Evolutionary conservation across 2,113 vertebrate genomes (phyloP).

Genomic region (Alosa alosa): DNA sequence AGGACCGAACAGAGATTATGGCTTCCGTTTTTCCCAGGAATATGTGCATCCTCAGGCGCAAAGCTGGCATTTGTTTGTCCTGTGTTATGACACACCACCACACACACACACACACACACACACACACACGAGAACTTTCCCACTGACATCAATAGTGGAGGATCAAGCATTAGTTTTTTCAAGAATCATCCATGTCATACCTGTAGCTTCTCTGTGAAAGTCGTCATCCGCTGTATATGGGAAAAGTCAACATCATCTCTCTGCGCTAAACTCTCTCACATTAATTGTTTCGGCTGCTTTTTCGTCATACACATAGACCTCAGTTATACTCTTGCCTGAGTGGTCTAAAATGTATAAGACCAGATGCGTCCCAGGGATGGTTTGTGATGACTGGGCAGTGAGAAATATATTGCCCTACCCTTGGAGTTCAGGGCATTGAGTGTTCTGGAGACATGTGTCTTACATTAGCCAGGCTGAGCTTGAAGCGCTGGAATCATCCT

Average conservation of each 20-base stretch:
- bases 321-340: not conserved
- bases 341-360: not conserved
- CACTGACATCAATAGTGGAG: conserved; percentile 3
- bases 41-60: conserved; percentile 36
- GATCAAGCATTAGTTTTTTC: conserved; percentile 15
- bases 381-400: conserved; percentile 26
- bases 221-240: not conserved
- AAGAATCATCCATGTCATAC: not conserved
- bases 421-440: not conserved
- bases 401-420: not conserved
- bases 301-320: not conserved
- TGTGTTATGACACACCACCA: conserved; percentile 22
- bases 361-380: conserved; percentile 28
- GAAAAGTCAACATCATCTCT: conserved; percentile 7
- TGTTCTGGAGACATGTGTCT: not conserved
- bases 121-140: conserved; percentile 28
- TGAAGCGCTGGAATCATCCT: not conserved
- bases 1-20: conserved; percentile 53
- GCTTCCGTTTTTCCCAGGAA: conserved; percentile 60
- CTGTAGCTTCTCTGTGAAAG: conserved; percentile 8
- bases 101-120: not conserved
- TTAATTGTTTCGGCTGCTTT: not conserved
- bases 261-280: not conserved
- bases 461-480: not conserved
- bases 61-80: conserved; percentile 36